A percentile compares a stretch with the other conserved stretches of the same genome.
Conservation (phyloP, 2,797 vertebrate genomes). For the Echeneis naucrates region DNA sequence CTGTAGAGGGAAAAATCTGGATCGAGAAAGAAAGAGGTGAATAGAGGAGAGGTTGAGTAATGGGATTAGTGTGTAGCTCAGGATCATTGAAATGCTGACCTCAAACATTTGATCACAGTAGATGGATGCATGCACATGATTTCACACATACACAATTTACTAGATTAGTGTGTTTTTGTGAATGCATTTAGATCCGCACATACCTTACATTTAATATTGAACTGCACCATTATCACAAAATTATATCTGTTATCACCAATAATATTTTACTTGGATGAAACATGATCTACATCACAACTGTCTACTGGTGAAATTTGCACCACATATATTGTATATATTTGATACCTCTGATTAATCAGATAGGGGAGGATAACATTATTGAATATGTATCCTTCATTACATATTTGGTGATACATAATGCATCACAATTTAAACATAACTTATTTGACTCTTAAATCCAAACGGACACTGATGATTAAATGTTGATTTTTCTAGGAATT, state of each 20-base stretch:
- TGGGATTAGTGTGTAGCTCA: constrained; percentile 69
- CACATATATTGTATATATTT: constrained; percentile 21
- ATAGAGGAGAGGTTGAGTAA: constrained; percentile 58
- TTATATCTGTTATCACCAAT: background rate
- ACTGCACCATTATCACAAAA: background rate
- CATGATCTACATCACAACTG: background rate
- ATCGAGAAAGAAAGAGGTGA: constrained; percentile 45
- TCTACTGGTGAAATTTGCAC: constrained; percentile 4
- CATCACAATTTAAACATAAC: background rate
- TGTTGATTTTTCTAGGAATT: background rate
- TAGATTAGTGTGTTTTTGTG: background rate
- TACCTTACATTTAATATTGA: background rate
- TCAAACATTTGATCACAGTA: constrained; percentile 66
- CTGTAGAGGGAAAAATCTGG: constrained; percentile 62
- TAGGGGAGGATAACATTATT: constrained; percentile 1
- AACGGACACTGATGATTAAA: background rate
- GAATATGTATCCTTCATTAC: background rate
- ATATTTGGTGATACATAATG: background rate
- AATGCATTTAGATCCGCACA: constrained; percentile 25
- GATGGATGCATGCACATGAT: constrained; percentile 26
- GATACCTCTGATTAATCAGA: constrained; percentile 5
- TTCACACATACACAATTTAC: constrained; percentile 19
- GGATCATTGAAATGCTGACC: constrained; percentile 65
- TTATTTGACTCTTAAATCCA: background rate
- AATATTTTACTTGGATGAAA: constrained; percentile 2